phyloP scores from a whole-genome alignment of 2,113 vertebrate genomes.

The Podarcis muralis region DNA sequence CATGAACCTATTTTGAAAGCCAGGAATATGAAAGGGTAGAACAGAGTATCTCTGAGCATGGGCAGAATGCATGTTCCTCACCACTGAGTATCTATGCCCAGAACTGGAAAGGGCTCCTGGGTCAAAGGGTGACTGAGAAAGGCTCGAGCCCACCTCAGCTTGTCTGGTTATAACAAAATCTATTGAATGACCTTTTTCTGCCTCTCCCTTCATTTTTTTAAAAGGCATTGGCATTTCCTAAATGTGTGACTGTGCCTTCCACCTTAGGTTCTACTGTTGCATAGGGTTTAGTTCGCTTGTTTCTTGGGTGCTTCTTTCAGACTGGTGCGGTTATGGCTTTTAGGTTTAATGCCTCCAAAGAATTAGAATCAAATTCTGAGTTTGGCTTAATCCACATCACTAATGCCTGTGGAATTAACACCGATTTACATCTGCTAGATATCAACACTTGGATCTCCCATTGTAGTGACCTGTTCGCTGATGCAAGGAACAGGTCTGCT shows the following conservation, averaged over 20 bases:
- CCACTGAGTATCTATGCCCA: not conserved
- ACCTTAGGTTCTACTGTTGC: not conserved
- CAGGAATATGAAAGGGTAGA: not conserved
- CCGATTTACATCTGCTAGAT: not conserved
- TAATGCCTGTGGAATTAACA: not conserved
- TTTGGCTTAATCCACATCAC: not conserved
- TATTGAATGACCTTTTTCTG: not conserved
- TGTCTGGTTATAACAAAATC: not conserved
- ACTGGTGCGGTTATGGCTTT: not conserved
- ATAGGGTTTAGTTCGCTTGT: not conserved
- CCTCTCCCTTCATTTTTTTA: not conserved
- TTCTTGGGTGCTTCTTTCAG: not conserved
- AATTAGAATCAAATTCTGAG: not conserved
- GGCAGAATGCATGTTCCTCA: not conserved
- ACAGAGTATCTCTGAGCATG: not conserved
- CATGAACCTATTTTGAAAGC: not conserved
- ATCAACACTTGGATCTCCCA: not conserved
- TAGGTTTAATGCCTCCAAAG: not conserved
- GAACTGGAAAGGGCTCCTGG: not conserved
- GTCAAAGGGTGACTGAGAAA: not conserved
- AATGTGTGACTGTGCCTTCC: not conserved
- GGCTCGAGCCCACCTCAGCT: not conserved
- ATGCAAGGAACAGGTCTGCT: not conserved
- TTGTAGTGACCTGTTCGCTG: not conserved
- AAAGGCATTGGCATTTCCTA: not conserved